Base-by-base conservation (phyloP, 2,113 vertebrate genomes). In the Accipiter cooperii region DNA sequence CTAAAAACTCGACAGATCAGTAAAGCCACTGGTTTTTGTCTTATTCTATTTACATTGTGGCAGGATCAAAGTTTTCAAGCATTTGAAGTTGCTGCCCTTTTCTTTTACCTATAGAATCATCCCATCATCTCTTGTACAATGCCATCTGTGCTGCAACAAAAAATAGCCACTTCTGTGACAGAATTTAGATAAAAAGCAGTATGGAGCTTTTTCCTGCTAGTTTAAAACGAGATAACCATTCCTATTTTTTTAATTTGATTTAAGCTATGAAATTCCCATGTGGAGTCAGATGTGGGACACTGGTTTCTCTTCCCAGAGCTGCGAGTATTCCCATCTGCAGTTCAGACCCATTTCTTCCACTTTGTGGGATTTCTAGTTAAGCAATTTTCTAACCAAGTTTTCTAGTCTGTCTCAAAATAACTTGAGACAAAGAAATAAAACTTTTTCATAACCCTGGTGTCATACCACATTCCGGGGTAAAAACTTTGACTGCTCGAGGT, bases 181-280 rank as follows among this genome's bases (percentile, higher is more conserved):
- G 79, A 82, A 73, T 33, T 5, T 28, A 33, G 70, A 34, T n/a
- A 17, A 65, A 65, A 79, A 76, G 44, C 42, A 71, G 47, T 10
- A 13, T 2, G 13, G 51, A 54, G 51, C 34, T 57, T 87, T 78
- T 61, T 4, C 44, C 49, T 13, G 22, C 38, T 15, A 8, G 29
- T 36, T 85, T 18, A 11, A 76, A 91, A 13, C 22, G 58, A 51
- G 46, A 10, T 22, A 46, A 20, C 15, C 3, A 7, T 84, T 71
- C 38, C 47, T 64, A 1, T 4, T 54, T 55, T 36, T 58, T 29
- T 6, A 6, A 31, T 82, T 74, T 31, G 13, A 52, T 51, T 70
- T 17, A 44, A 78, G 6, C 8, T 5, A 1, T 42, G n/a, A 26
- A 57, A 44, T 79, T 70, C 77, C 57, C 2, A 0, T 7, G 21